Conservation (phyloP, 30 jellyfish, hydroid and myxozoan species). For the Pseudorhiza aurosa region DNA sequence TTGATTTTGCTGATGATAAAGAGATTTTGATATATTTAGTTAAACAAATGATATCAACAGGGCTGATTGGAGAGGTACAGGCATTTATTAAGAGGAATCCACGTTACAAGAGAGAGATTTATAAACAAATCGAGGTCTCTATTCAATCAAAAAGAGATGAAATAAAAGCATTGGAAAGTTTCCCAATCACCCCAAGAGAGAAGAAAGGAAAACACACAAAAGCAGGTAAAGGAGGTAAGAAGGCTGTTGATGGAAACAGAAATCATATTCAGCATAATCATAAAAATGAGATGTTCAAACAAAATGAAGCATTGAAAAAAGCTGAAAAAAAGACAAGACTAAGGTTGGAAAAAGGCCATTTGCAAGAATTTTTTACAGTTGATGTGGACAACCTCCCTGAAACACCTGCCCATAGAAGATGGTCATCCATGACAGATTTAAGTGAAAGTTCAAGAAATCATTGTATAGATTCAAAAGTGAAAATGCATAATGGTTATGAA, state of each 20-base stretch:
- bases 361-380: slow-evolving; percentile 18
- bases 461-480: slow-evolving; percentile 21
- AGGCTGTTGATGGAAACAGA: background rate
- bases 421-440: slow-evolving; percentile 52
- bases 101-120: slow-evolving; percentile 74
- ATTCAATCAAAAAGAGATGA: slow-evolving; percentile 50
- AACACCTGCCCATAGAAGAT: slow-evolving; percentile 25
- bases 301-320: background rate
- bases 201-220: background rate
- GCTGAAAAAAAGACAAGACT: background rate
- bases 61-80: slow-evolving; percentile 79
- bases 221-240: background rate
- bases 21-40: slow-evolving; percentile 71
- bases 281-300: background rate
- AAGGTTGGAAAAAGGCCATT: background rate
- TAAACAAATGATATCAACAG: slow-evolving; percentile 82
- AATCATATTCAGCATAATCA: background rate
- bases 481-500: slow-evolving; percentile 67
- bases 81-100: slow-evolving; percentile 81
- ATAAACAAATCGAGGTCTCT: slow-evolving; percentile 77
- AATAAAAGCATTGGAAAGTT: slow-evolving; percentile 59
- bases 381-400: slow-evolving; percentile 58
- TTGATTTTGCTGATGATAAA: slow-evolving; percentile 81
- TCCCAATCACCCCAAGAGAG: slow-evolving; percentile 59
- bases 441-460: background rate